Base-by-base conservation (phyloP, 2,888 invertebrate genomes). In the Cerceris rybyensis region DNA sequence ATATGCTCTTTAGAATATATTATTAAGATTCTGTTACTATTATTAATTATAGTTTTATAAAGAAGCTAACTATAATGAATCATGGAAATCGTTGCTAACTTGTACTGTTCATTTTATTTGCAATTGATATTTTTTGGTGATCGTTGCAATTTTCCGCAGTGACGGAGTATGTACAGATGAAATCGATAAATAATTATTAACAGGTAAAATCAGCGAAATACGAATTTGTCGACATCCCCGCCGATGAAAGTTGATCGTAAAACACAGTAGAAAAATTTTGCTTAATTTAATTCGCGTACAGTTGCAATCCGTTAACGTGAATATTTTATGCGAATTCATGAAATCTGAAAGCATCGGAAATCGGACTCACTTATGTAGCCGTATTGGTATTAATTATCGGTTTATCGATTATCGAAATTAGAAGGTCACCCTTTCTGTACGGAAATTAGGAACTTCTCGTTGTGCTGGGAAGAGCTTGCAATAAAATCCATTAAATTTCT, bases 401-500 rank as follows among this genome's bases (percentile, higher is more conserved):
- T 41, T 59, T 59, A 59, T 59, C n/a, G 42, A 59, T 59, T 59
- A 59, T 41, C 14, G n/a, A 14, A 59, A 42, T 9, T 11, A 59
- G 17, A 57, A 7, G 39, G 6, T 7, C n/a, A 1, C 28, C 57
- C 11, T 28, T 2, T 57, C 28, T 28, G 7, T 57, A 7, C 39
- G 39, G 7, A 13, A 8, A 57, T 57, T 57, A 57, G 13, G 46
- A 46, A 46, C 28, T 28, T 28, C 28, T 28, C 28, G 28, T 46
- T 8, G 11, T 11, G 46, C 11, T 46, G 8, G 11, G 2, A 46
- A 46, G 46, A 11, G 9, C 9, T 46, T 6, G 46, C 46, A 11
- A 11, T 46, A 46, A 46, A 46, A 46, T 11, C 9, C 46, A 28
- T 28, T 28, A 28, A 28, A 28, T 28, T 28, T 28, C 28, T 28